Evolutionary conservation across 1,140 invertebrate genomes (phyloP).

Genomic region (Prorops nasuta): DNA sequence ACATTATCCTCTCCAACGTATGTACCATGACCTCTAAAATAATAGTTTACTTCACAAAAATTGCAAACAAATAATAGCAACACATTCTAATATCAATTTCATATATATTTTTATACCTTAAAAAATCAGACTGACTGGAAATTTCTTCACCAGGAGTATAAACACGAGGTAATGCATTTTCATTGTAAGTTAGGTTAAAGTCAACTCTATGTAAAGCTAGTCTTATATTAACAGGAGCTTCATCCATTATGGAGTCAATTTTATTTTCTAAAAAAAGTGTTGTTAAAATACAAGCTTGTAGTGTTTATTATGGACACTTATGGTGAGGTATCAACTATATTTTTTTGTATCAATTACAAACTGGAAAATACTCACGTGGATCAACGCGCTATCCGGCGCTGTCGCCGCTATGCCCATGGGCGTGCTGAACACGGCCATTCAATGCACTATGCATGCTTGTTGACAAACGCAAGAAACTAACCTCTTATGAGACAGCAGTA

Average conservation of each 20-base stretch:
- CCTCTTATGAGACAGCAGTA: too few relatives aligned
- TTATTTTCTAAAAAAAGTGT: too few relatives aligned
- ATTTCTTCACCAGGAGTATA: conserved; percentile 87
- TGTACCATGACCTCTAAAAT: conserved; percentile 91
- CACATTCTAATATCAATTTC: background rate
- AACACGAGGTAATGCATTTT: conserved; percentile 62
- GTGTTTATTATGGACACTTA: too few relatives aligned
- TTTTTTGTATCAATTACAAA: too few relatives aligned
- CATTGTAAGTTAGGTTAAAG: conserved; percentile 58
- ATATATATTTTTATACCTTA: conserved; percentile 64
- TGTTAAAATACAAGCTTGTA: too few relatives aligned
- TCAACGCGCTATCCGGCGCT: too few relatives aligned
- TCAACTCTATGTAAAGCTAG: conserved; percentile 53
- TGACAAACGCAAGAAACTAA: too few relatives aligned
- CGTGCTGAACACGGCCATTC: too few relatives aligned
- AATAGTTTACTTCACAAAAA: conserved; percentile 7
- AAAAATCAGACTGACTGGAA: conserved; percentile 77
- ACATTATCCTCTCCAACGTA: conserved; percentile 77
- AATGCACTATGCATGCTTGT: too few relatives aligned
- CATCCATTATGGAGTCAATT: background rate
- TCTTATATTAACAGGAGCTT: conserved; percentile 48
- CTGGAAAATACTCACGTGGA: too few relatives aligned
- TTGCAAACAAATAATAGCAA: conserved; percentile 1
- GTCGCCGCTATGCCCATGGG: too few relatives aligned
- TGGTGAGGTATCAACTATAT: too few relatives aligned